Percentiles rank a stretch among this genome's conserved stretches.
Evolutionary conservation across 2,113 vertebrate species (phyloP).

Genomic region (Cairina moschata): DNA sequence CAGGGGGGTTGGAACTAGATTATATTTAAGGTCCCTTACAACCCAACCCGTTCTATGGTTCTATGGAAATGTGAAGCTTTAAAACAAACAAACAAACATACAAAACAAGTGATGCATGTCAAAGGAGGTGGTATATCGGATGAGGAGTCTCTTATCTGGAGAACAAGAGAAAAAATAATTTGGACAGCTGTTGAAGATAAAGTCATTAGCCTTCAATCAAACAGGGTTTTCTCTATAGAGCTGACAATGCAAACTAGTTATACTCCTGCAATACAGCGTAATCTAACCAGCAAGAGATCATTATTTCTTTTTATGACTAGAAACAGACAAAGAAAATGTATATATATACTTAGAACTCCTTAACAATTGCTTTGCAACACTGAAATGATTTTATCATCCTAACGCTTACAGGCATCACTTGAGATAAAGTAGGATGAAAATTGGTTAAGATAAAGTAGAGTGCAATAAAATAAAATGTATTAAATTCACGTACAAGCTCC

Average conservation of each 20-base stretch:
- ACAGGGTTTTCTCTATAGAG: not conserved
- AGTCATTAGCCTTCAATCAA: not conserved
- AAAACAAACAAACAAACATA: not conserved
- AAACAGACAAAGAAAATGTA: not conserved
- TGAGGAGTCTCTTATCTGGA: not conserved
- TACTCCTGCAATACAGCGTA: not conserved
- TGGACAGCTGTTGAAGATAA: not conserved
- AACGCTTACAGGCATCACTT: not conserved
- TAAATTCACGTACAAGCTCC: conserved; percentile 1
- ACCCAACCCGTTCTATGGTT: too few relatives aligned
- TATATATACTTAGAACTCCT: not conserved
- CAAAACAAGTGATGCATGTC: too few relatives aligned
- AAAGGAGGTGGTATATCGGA: not conserved
- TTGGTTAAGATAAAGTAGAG: conserved; percentile 24
- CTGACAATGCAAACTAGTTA: not conserved
- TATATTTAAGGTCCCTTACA: too few relatives aligned
- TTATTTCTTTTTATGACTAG: conserved; percentile 3
- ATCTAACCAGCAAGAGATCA: not conserved
- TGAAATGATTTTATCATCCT: conserved; percentile 4
- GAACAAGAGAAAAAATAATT: not conserved
- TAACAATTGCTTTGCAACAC: conserved; percentile 23
- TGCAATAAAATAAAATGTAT: conserved; percentile 44
- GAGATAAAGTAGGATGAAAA: conserved; percentile 6
- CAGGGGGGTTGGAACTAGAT: too few relatives aligned
- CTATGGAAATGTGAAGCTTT: not conserved